Percentiles rank a stretch among this genome's conserved stretches.
Evolutionary conservation across 1,140 invertebrate species (phyloP).

Genomic region (Ceratosolen fusciceps): DNA sequence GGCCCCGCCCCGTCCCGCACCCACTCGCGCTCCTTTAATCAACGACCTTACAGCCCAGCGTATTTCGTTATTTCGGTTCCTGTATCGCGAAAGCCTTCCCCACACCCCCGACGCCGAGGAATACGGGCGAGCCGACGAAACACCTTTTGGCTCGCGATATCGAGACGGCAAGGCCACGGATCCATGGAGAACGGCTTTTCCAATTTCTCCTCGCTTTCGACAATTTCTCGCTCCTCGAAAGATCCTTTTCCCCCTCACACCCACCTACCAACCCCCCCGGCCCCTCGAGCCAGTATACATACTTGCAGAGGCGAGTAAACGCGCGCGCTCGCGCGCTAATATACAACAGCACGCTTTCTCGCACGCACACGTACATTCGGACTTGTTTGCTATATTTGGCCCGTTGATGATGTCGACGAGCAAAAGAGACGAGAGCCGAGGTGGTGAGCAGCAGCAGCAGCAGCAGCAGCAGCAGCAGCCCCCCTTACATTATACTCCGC

Average conservation of each 20-base stretch:
- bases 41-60: no score
- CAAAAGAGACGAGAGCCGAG: slow-evolving; percentile 9
- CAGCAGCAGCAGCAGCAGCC: no score
- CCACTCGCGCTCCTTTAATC: no score
- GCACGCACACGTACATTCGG: background rate
- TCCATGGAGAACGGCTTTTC: slow-evolving; percentile 14
- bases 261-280: no score
- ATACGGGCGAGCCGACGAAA: no score
- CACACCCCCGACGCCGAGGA: background rate
- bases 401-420: slow-evolving; percentile 29
- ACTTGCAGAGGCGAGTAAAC: no score
- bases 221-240: background rate
- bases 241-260: background rate
- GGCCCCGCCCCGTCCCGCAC: no score
- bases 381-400: slow-evolving; percentile 41
- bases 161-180: background rate
- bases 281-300: background rate
- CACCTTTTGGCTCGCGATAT: no score
- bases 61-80: no score
- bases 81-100: no score
- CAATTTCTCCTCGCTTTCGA: slow-evolving; percentile 11
- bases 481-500: background rate
- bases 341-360: background rate
- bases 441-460: no score
- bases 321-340: background rate